Percentiles rank a stretch among this genome's conserved stretches.
Conservation (phyloP, 2,888 invertebrate species). For the Epinotia ramella region DNA sequence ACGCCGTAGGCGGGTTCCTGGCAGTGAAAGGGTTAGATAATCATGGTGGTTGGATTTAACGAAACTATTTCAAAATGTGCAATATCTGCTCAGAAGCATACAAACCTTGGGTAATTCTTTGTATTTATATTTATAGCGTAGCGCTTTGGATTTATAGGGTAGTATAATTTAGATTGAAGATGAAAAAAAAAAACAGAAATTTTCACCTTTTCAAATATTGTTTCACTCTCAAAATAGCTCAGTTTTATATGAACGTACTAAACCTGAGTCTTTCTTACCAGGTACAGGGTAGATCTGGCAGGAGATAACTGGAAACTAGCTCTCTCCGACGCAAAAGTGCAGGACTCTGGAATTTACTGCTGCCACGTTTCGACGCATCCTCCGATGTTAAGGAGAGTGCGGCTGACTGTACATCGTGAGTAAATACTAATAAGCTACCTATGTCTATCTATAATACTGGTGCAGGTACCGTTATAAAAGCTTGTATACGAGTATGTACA, state of each 20-base stretch:
- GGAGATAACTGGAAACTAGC: slow-evolving; percentile 79
- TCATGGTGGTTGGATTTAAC: not conserved
- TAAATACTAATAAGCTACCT: slow-evolving; percentile 36
- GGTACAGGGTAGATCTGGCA: slow-evolving; percentile 77
- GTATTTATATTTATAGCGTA: too few species aligned
- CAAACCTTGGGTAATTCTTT: too few species aligned
- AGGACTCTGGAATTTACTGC: slow-evolving; percentile 79
- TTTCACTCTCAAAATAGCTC: not conserved
- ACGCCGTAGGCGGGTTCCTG: too few species aligned
- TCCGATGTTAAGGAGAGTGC: slow-evolving; percentile 74
- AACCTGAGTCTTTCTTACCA: slow-evolving; percentile 51
- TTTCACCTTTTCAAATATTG: too few species aligned
- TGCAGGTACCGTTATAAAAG: too few species aligned
- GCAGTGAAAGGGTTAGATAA: too few species aligned
- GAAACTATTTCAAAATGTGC: too few species aligned
- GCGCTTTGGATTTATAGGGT: too few species aligned
- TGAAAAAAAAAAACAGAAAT: not conserved
- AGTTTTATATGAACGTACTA: not conserved
- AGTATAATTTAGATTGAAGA: too few species aligned
- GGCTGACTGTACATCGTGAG: slow-evolving; percentile 76
- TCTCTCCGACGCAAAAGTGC: slow-evolving; percentile 68
- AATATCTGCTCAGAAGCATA: too few species aligned
- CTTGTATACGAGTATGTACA: not conserved
- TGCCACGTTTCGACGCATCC: slow-evolving; percentile 82
- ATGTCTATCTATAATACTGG: too few species aligned